Percentiles rank a stretch among this genome's conserved stretches.
Conservation (phyloP, 1,140 invertebrate species). For the Galleria mellonella region DNA sequence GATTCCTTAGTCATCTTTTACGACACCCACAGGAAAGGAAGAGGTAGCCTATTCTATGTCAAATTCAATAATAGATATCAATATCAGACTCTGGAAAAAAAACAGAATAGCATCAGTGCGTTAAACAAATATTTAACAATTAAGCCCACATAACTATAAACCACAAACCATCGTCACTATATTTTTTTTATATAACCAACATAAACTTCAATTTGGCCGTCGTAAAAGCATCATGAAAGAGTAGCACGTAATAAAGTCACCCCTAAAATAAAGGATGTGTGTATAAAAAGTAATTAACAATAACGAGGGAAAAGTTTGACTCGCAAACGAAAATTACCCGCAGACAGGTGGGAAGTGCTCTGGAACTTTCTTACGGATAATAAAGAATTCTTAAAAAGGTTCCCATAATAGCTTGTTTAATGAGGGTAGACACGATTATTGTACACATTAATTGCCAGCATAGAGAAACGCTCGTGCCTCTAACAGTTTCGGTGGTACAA, state of each 20-base stretch:
- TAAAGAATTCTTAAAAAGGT: constrained; percentile 6
- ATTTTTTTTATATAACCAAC: no score
- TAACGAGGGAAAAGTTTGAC: neutral
- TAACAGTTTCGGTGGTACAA: no score
- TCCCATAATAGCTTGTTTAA: constrained; percentile 5
- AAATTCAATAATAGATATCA: no score
- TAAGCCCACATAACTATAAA: neutral
- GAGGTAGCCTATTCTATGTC: no score
- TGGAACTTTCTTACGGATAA: neutral
- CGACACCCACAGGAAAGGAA: no score
- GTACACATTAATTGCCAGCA: constrained; percentile 4
- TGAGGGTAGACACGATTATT: constrained; percentile 7
- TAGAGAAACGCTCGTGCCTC: neutral
- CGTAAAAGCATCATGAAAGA: neutral
- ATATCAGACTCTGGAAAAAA: no score
- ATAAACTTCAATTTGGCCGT: no score
- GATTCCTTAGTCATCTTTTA: no score
- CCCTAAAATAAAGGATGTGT: neutral
- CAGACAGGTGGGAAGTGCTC: neutral
- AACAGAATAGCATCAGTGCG: no score
- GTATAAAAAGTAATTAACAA: neutral
- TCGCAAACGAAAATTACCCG: neutral
- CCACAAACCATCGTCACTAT: no score
- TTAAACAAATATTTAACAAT: no score
- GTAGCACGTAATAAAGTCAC: neutral